Evolutionary conservation across 1,140 invertebrate species (phyloP).

Genomic region (Rhynchophorus ferrugineus): DNA sequence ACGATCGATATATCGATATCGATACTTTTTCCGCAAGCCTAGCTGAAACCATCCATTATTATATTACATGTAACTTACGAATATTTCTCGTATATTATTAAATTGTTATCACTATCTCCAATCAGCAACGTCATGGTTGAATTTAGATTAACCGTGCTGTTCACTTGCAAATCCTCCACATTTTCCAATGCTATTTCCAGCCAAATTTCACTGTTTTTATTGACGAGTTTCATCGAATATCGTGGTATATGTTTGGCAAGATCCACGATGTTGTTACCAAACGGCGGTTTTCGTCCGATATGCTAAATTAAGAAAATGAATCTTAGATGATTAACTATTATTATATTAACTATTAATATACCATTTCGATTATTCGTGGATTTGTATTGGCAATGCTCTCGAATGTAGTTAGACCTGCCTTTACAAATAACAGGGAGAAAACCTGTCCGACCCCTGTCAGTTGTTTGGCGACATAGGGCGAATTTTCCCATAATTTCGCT

Average conservation of each 20-base stretch:
- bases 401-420: slow-evolving; percentile 60
- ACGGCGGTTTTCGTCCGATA: slow-evolving; percentile 31
- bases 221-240: slow-evolving; percentile 25
- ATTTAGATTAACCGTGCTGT: slow-evolving; percentile 23
- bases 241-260: slow-evolving; percentile 28
- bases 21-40: no score
- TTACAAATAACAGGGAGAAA: slow-evolving; percentile 55
- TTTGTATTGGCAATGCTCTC: slow-evolving; percentile 55
- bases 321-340: background rate
- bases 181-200: slow-evolving; percentile 27
- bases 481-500: slow-evolving; percentile 68
- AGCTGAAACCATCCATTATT: no score
- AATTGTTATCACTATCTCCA: slow-evolving; percentile 31
- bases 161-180: slow-evolving; percentile 16
- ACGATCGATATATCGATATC: no score
- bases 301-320: slow-evolving; percentile 25
- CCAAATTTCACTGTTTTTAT: slow-evolving; percentile 7
- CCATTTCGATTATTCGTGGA: slow-evolving; percentile 67
- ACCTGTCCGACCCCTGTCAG: slow-evolving; percentile 61
- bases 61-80: slow-evolving; percentile 23
- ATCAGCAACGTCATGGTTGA: slow-evolving; percentile 31
- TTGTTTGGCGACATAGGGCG: slow-evolving; percentile 60
- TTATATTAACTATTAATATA: slow-evolving; percentile 35
- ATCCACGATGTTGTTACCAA: slow-evolving; percentile 32
- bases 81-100: slow-evolving; percentile 33